Percentiles rank a stretch among this genome's conserved stretches.
Evolutionary conservation across 2,888 invertebrate species (phyloP).

Genomic region (Hyles lineata): DNA sequence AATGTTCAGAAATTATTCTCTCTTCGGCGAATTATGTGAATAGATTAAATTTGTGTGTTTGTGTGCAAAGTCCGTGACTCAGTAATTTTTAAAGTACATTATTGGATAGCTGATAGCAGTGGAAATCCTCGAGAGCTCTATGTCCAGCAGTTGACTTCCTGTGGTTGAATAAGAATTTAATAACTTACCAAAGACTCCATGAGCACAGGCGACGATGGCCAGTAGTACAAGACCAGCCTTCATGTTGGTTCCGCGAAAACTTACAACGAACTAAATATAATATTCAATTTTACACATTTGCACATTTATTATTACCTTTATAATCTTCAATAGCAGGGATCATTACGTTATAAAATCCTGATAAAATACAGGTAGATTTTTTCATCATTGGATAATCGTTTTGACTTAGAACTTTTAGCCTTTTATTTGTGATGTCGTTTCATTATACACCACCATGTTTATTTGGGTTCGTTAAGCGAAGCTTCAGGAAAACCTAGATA

Average conservation of each 20-base stretch:
- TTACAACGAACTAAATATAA: neutral
- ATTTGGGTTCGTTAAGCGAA: too few relatives aligned
- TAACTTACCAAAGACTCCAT: neutral
- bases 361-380: neutral
- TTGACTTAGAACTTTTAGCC: too few relatives aligned
- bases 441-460: too few relatives aligned
- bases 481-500: too few relatives aligned
- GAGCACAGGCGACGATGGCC: neutral
- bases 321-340: neutral
- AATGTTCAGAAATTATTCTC: too few relatives aligned
- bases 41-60: too few relatives aligned
- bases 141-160: neutral
- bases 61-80: too few relatives aligned
- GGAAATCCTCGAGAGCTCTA: neutral
- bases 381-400: too few relatives aligned
- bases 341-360: neutral
- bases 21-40: too few relatives aligned
- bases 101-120: too few relatives aligned
- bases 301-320: neutral
- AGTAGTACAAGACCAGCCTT: neutral
- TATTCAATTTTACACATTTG: neutral
- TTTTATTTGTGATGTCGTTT: too few relatives aligned
- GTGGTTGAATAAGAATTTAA: neutral
- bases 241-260: neutral
- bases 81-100: too few relatives aligned